Conservation (phyloP, 2,888 invertebrate species). For the Scrobipalpa atriplicella region DNA sequence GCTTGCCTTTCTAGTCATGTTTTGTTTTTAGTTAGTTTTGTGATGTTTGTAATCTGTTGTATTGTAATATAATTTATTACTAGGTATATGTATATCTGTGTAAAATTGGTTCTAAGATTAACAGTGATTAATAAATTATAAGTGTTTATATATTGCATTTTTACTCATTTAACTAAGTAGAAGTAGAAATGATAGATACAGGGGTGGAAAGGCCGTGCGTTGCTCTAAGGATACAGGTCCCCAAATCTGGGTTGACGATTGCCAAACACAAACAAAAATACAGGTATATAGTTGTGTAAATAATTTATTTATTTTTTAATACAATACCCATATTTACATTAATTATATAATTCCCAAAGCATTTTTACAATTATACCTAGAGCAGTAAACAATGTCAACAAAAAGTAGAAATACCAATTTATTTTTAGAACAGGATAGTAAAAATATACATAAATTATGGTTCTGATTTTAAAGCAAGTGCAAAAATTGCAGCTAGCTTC, state of each 20-base stretch:
- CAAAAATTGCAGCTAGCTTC: too few relatives aligned
- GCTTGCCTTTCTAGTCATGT: conserved; percentile 61
- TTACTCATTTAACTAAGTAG: background rate
- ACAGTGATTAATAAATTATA: conserved; percentile 10
- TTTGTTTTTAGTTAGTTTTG: background rate
- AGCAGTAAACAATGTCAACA: background rate
- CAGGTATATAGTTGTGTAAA: conserved; percentile 46
- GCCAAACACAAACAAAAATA: too few relatives aligned
- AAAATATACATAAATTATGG: background rate
- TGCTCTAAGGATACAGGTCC: too few relatives aligned
- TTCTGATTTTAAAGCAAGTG: too few relatives aligned
- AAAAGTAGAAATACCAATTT: conserved; percentile 21
- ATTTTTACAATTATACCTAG: background rate
- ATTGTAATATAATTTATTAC: conserved; percentile 7
- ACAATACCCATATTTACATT: conserved; percentile 8
- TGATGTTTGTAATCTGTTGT: background rate
- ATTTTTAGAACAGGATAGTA: background rate
- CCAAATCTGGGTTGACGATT: background rate
- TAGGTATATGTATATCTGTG: background rate
- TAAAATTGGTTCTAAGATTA: background rate
- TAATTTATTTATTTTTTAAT: conserved; percentile 51
- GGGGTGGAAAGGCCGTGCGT: conserved; percentile 18
- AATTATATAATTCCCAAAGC: background rate
- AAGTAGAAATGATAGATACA: conserved; percentile 26
- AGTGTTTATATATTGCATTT: background rate